These are phyloP conservation scores for Proterorhinus semilunaris DNA, from an alignment of 2,113 vertebrate genomes.

Conservation along the genomic window DNA sequence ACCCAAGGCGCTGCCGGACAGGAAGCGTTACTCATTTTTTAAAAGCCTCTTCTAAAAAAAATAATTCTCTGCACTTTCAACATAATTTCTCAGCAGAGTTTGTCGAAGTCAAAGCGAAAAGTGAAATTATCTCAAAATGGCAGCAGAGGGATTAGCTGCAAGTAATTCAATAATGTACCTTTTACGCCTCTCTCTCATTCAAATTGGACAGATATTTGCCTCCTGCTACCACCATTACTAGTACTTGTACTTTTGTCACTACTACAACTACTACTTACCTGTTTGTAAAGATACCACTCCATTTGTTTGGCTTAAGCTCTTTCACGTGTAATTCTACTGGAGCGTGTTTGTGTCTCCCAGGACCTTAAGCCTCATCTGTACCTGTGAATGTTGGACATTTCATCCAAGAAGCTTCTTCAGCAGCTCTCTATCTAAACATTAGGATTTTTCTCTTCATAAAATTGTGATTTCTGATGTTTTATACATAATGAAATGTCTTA, in stretches of 20 bases:
- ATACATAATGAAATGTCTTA: too few species aligned
- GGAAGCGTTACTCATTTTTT: slow-evolving; percentile 7
- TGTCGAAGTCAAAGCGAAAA: not conserved
- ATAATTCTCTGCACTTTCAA: slow-evolving; percentile 3
- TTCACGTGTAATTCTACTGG: too few species aligned
- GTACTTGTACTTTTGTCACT: not conserved
- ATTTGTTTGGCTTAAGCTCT: too few species aligned
- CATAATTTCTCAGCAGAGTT: slow-evolving; percentile 24
- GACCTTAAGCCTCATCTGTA: too few species aligned
- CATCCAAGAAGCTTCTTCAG: too few species aligned
- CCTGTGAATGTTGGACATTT: too few species aligned
- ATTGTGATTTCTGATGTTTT: too few species aligned
- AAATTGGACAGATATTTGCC: not conserved
- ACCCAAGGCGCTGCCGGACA: slow-evolving; percentile 22
- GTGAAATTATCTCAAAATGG: not conserved
- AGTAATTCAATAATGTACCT: not conserved
- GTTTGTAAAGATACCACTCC: too few species aligned
- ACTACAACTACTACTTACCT: not conserved
- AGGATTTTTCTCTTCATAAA: too few species aligned
- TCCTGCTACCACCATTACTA: not conserved
- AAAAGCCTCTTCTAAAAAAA: slow-evolving; percentile 10
- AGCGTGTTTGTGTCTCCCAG: too few species aligned
- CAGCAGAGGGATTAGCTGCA: not conserved
- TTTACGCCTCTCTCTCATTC: not conserved
- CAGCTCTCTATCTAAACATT: too few species aligned